phyloP scores from a whole-genome alignment of 2,888 invertebrate genomes.

The Andrena hattorfiana region DNA sequence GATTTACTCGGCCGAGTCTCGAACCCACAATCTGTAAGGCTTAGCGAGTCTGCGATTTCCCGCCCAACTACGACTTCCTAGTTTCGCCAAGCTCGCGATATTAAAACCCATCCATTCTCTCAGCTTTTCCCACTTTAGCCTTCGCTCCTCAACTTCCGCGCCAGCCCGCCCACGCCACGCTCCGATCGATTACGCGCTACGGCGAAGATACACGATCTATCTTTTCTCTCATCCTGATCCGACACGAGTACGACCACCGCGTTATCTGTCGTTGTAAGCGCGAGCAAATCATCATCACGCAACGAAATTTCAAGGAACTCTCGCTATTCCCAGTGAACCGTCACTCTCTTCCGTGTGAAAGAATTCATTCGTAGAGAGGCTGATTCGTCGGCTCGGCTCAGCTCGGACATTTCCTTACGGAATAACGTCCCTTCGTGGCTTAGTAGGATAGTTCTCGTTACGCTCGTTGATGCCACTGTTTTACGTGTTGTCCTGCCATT shows the following conservation, averaged over 20 bases:
- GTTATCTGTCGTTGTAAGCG: conserved; percentile 26
- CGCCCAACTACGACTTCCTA: conserved; percentile 57
- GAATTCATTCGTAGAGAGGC: conserved; percentile 52
- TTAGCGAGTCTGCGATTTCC: conserved; percentile 78
- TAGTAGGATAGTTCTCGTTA: conserved; percentile 60
- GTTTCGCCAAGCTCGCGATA: conserved; percentile 74
- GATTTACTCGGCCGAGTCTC: conserved; percentile 82
- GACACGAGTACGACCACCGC: conserved; percentile 20
- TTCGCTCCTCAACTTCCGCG: conserved; percentile 39
- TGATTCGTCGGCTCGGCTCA: conserved; percentile 5
- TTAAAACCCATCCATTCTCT: conserved; percentile 81
- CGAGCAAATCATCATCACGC: not conserved
- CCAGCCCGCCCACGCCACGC: conserved; percentile 13
- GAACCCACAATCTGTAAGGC: conserved; percentile 83
- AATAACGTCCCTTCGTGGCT: conserved; percentile 61
- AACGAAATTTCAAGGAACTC: not conserved
- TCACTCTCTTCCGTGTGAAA: not conserved
- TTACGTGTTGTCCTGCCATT: conserved; percentile 72
- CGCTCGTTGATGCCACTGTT: conserved; percentile 63
- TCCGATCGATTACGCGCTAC: conserved; percentile 34
- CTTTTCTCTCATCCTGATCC: conserved; percentile 22
- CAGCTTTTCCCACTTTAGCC: conserved; percentile 28
- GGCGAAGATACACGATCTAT: conserved; percentile 40
- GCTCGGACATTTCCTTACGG: conserved; percentile 33
- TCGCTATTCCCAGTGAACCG: not conserved